phyloP scores from a whole-genome alignment of 2,113 vertebrate species.

The Agelaius phoeniceus region DNA sequence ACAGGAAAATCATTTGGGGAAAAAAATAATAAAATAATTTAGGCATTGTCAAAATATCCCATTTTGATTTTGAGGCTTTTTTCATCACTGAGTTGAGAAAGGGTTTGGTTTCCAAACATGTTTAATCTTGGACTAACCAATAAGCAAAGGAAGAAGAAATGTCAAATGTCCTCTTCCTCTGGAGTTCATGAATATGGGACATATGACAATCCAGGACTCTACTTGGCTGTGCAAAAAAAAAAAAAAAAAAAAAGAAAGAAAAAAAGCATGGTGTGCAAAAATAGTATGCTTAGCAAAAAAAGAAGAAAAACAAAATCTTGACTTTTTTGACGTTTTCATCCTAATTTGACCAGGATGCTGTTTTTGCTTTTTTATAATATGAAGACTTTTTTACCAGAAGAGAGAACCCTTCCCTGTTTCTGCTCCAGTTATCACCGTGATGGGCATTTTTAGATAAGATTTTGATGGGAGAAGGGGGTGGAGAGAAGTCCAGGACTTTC shows the following conservation, averaged over 20 bases:
- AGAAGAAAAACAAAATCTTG: not conserved
- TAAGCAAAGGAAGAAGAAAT: not conserved
- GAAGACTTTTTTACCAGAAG: not conserved
- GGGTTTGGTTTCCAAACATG: not conserved
- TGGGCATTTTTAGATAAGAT: not conserved
- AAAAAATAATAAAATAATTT: not conserved
- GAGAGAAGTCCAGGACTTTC: not conserved
- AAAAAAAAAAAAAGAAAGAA: not conserved
- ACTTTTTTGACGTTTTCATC: not conserved
- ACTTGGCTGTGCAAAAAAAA: not conserved
- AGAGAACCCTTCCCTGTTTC: not conserved
- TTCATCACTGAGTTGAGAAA: fast-evolving
- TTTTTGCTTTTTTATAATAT: not conserved
- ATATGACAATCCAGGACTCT: not conserved
- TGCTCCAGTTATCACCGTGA: not conserved
- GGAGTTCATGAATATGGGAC: not conserved
- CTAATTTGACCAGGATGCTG: not conserved
- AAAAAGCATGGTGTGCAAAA: not conserved
- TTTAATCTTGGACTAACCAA: not conserved
- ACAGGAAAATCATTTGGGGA: not conserved
- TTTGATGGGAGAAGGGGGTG: not conserved
- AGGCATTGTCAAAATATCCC: not conserved
- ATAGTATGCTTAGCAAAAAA: not conserved
- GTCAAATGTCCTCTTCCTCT: not conserved
- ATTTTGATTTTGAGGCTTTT: not conserved